Base-by-base conservation (phyloP, 1,140 invertebrate genomes). In the Pristionchus pacificus region DNA sequence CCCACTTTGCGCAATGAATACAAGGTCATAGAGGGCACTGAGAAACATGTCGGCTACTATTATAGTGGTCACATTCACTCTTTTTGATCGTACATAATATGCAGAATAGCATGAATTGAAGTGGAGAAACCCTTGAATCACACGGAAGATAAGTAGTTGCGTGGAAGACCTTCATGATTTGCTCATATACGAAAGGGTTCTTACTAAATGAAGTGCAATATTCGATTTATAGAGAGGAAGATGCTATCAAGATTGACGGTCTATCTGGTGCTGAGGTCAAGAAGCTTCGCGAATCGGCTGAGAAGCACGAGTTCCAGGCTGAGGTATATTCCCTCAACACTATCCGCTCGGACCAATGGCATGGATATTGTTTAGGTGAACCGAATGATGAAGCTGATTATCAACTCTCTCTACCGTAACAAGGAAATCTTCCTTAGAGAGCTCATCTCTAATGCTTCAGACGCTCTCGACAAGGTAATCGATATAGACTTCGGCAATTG, bases 351-450 rank as follows among this genome's bases (percentile, higher is more conserved):
- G 24, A 68, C 25, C 15, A 31, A 33, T 71, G n/a, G 31, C 25
- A 25, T 55, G 33, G 19, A n/a, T 31, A 33, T 59, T 69, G 30
- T 78, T 0, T 93, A 97, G 86, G 94, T 97, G 13, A 95, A 96
- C 87, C 91, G 95, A 32, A 97, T 98, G 93, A 98, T 98, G 95
- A 98, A 98, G 86, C 88, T 98, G 25, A 98, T 98, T 83, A 98
- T 98, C 81, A 98, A 98, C 86, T 98, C 95, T 0, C 87, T 98
- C 0, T 98, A 98, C 85, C 89, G 93, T 76, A 98, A 98, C 85
- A 98, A 98, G 86, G 95, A 98, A 89, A 98, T 98, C 77, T 98
- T 95, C 88, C 87, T 98, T 28, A 88, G 95, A 80, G 95, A 98
- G 86, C 87, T 98, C 81, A 97, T 98, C 77, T 97, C 95, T 0